These are phyloP conservation scores for Pseudopipra pipra DNA, from an alignment of 2,113 vertebrate species.

Conservation along the genomic window DNA sequence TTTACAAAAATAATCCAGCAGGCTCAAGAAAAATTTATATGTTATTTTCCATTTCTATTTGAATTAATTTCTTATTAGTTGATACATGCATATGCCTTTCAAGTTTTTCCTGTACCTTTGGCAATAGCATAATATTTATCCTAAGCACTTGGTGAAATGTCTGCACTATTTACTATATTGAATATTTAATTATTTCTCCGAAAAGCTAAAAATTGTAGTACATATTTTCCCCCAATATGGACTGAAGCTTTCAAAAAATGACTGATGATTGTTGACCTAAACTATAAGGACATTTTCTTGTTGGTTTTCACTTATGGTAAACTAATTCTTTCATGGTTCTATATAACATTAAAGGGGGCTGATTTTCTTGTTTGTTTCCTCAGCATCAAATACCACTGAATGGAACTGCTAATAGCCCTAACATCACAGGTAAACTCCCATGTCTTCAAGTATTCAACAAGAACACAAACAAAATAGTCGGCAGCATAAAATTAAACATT, in stretches of 20 bases:
- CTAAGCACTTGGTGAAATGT: background rate
- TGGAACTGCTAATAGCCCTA: background rate
- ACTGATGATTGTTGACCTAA: background rate
- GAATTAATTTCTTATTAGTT: background rate
- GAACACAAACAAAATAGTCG: background rate
- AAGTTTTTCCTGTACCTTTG: background rate
- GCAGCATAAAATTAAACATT: background rate
- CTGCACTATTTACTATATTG: background rate
- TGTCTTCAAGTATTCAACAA: background rate
- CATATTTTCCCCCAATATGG: background rate
- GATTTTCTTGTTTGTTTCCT: background rate
- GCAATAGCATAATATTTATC: background rate
- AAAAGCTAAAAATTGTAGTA: background rate
- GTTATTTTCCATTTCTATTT: background rate
- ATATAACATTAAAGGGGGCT: background rate
- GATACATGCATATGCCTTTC: background rate
- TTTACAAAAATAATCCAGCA: background rate
- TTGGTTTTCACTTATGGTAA: background rate
- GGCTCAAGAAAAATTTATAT: background rate
- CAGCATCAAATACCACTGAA: background rate
- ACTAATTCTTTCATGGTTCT: background rate
- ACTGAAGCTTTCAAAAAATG: background rate
- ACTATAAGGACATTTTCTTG: background rate
- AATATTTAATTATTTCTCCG: background rate
- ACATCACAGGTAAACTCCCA: background rate